Conservation (phyloP, 2,888 invertebrate species). For the Noctua comes region DNA sequence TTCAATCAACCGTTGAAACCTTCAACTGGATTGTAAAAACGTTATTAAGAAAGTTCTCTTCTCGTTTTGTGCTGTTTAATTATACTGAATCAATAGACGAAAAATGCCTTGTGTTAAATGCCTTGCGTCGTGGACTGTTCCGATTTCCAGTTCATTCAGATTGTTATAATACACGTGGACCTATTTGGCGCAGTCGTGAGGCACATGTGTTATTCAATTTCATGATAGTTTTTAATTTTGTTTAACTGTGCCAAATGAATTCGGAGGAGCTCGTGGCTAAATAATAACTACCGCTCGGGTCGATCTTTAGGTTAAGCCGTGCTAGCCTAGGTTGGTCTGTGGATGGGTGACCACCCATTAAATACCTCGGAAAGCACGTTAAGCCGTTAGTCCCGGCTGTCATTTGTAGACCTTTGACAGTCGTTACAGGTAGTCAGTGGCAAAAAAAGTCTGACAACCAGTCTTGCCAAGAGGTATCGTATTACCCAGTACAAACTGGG, state of each 20-base stretch:
- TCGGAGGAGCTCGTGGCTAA: too few species aligned
- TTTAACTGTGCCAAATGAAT: neutral
- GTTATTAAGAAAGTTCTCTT: slow-evolving; percentile 76
- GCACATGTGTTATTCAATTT: neutral
- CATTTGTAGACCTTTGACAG: too few species aligned
- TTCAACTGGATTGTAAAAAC: slow-evolving; percentile 73
- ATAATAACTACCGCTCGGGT: too few species aligned
- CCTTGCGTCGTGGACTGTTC: slow-evolving; percentile 2
- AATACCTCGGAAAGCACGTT: too few species aligned
- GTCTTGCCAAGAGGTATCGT: too few species aligned
- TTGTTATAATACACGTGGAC: neutral
- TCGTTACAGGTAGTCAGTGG: too few species aligned
- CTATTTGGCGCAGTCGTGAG: neutral
- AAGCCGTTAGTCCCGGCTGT: too few species aligned
- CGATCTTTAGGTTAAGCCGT: too few species aligned
- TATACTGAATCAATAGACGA: slow-evolving; percentile 67
- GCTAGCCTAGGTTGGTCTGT: too few species aligned
- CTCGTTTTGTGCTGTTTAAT: slow-evolving; percentile 72
- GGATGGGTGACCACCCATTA: too few species aligned
- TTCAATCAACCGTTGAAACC: slow-evolving; percentile 74
- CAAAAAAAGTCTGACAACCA: too few species aligned
- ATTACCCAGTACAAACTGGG: too few species aligned
- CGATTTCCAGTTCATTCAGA: slow-evolving; percentile 1
- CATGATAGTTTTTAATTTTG: slow-evolving; percentile 2
- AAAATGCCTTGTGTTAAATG: slow-evolving; percentile 18